Evolutionary conservation across 2,888 invertebrate species (phyloP), one percentile per base, ranked within the genome.

Genomic region (Tenthredo amoena): DNA sequence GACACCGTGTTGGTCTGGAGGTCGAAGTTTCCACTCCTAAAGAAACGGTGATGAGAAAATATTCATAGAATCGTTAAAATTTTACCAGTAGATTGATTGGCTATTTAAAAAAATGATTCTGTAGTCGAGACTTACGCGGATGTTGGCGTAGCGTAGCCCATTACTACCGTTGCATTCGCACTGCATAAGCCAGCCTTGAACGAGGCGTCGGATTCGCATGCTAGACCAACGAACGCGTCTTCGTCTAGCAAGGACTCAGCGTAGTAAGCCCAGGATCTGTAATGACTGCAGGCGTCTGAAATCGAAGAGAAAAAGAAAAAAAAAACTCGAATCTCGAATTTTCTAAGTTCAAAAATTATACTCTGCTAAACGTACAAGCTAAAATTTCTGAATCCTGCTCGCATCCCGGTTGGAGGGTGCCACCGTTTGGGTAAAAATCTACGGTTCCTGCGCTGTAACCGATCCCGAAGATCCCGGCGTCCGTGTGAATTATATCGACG

Each of bases 401-500:
- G 85, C 95, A 95, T 0, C 95, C 95, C 0, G 95, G 95, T 87
- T 95, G 95, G 83, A 93, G 90, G 6, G 94, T 93, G 0, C 85
- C 95, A 0, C 91, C 93, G 58, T 95, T 95, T 0, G 95, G 95
- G 92, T 93, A 94, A 90, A 94, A 95, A 91, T 95, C 94, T 0
- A 91, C 95, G 47, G 93, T 93, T 0, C 93, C 95, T 0, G 91
- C 88, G 3, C 77, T 81, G 0, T 86, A 65, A 0, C 92, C 91
- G 0, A 93, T 89, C 0, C 95, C 95, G 84, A 91, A 94, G 26
- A 92, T 88, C 0, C 94, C 94, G 0, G 90, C 92, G 87, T 95
- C 95, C 0, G 95, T 95, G 88, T 95, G 95, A 68, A 95, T 92
- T 1, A 93, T 90, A 87, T 95, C 95, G 43, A 95, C 95, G 86